These are phyloP conservation scores for Todiramphus chloris DNA, from an alignment of 2,113 vertebrate species.

Conservation along the genomic window DNA sequence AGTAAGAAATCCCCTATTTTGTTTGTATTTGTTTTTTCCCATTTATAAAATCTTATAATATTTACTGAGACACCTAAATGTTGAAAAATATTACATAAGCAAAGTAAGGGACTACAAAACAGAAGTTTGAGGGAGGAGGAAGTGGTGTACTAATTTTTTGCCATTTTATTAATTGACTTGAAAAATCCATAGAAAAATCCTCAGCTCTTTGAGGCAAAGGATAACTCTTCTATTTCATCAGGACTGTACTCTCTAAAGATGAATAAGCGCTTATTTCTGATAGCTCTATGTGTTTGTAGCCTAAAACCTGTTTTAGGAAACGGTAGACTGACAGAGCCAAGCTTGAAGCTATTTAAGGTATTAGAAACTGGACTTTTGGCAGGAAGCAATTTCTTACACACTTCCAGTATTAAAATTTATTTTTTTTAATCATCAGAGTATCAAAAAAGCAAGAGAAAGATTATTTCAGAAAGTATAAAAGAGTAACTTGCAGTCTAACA, in stretches of 20 bases:
- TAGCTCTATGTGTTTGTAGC: not conserved
- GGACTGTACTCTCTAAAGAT: not conserved
- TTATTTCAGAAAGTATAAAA: not conserved
- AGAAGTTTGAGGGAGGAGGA: not conserved
- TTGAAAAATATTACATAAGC: not conserved
- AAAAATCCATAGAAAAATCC: not conserved
- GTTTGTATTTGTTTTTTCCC: fast-evolving
- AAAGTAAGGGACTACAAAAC: not conserved
- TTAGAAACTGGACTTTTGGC: not conserved
- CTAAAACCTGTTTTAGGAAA: not conserved
- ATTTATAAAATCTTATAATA: not conserved
- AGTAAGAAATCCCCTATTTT: not conserved
- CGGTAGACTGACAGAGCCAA: not conserved
- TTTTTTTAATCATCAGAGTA: not conserved
- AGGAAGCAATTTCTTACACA: not conserved
- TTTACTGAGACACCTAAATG: not conserved
- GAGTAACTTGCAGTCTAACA: not conserved
- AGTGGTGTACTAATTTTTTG: not conserved
- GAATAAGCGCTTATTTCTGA: not conserved
- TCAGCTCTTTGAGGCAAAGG: not conserved
- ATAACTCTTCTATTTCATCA: not conserved
- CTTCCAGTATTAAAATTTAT: not conserved
- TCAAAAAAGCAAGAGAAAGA: not conserved
- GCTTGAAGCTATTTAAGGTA: not conserved
- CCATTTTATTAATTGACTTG: not conserved